Evolutionary conservation across 2,797 vertebrate genomes (phyloP).

Genomic region (Momotus momota): DNA sequence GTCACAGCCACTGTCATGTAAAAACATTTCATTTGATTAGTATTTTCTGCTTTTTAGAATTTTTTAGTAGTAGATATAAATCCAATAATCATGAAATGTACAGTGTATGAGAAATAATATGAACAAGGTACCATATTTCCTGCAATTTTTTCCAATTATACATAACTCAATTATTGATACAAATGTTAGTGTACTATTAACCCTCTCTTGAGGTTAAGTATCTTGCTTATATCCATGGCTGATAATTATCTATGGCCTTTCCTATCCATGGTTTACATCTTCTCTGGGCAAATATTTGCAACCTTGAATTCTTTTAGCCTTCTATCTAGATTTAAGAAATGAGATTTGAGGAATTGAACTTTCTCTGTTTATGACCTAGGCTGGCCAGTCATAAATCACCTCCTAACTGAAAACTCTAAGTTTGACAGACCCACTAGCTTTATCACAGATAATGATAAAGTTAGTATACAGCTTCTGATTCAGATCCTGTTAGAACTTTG

Average conservation of each 20-base stretch:
- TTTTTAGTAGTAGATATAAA: not conserved
- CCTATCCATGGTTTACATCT: not conserved
- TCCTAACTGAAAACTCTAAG: not conserved
- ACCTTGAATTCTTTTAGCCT: not conserved
- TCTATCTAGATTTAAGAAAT: not conserved
- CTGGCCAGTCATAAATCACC: not conserved
- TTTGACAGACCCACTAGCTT: not conserved
- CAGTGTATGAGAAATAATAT: not conserved
- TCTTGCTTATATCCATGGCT: not conserved
- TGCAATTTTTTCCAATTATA: not conserved
- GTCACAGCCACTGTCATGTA: not conserved
- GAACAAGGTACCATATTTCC: not conserved
- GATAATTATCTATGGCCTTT: not conserved
- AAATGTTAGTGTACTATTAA: not conserved
- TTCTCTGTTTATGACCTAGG: not conserved
- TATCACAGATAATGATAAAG: not conserved
- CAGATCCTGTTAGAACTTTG: not conserved
- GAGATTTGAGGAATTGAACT: not conserved
- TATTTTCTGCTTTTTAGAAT: not conserved
- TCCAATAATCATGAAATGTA: not conserved
- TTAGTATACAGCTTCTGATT: not conserved
- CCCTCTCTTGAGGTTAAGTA: not conserved
- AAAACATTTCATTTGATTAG: not conserved
- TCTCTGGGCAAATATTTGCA: not conserved
- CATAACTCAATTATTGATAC: not conserved